Evolutionary conservation across 2,797 vertebrate genomes (phyloP).

Genomic region (Valencia hispanica): DNA sequence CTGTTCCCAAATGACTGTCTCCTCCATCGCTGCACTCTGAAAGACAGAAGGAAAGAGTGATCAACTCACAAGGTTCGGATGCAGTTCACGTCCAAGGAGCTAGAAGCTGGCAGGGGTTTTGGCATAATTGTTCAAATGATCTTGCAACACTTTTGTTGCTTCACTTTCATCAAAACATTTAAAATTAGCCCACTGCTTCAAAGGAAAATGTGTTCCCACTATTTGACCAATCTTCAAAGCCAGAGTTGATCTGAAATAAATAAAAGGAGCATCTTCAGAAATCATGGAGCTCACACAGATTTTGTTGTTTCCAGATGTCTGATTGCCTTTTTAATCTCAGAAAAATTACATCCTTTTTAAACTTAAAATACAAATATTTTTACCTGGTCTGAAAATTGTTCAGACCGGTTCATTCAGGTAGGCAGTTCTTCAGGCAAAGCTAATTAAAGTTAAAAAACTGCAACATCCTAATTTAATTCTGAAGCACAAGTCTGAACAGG

Average conservation of each 20-base stretch:
- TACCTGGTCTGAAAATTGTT: background rate
- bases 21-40: constrained; percentile 97
- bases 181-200: background rate
- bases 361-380: background rate
- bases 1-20: constrained; percentile 99
- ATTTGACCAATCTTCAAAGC: background rate
- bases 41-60: constrained; percentile 48
- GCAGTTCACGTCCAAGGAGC: constrained; percentile 3
- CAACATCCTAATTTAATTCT: background rate
- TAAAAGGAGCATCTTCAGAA: background rate
- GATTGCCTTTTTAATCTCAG: background rate
- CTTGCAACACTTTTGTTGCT: background rate
- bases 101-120: background rate
- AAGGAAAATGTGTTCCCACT: too few relatives aligned
- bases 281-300: constrained; percentile 7
- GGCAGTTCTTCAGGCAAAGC: background rate
- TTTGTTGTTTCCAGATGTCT: background rate
- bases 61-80: constrained; percentile 18
- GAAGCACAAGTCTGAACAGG: background rate
- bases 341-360: too few relatives aligned
- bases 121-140: constrained; percentile 9
- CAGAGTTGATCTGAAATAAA: constrained; percentile 16
- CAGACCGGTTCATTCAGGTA: too few relatives aligned
- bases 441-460: background rate
- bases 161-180: background rate